These are phyloP conservation scores for Archaeoteleia sp. DNA, from an alignment of 2,888 invertebrate genomes.

Conservation along the genomic window DNA sequence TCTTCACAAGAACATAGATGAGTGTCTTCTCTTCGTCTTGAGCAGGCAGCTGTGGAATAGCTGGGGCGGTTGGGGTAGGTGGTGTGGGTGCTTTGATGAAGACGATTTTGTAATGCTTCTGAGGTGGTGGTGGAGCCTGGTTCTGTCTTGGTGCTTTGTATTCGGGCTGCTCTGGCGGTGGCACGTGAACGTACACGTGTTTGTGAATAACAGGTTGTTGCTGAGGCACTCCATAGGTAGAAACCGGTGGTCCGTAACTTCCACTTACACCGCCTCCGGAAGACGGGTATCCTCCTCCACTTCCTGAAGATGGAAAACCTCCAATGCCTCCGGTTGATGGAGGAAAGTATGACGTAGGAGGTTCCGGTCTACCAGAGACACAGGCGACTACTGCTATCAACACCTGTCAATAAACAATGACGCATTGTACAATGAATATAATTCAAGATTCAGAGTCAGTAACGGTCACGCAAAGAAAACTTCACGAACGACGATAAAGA, in stretches of 20 bases:
- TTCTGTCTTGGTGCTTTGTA: slow-evolving; percentile 80
- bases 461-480: too few species aligned
- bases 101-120: slow-evolving; percentile 90
- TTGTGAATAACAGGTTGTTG: slow-evolving; percentile 88
- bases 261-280: slow-evolving; percentile 43
- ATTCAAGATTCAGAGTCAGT: too few species aligned
- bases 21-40: slow-evolving; percentile 93
- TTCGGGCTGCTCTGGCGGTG: slow-evolving; percentile 88
- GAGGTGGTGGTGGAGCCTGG: slow-evolving; percentile 77
- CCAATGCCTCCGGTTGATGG: slow-evolving; percentile 59
- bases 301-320: slow-evolving; percentile 27
- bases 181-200: slow-evolving; percentile 93
- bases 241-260: slow-evolving; percentile 57
- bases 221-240: slow-evolving; percentile 77
- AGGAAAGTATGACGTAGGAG: slow-evolving; percentile 77
- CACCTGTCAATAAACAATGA: slow-evolving; percentile 47
- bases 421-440: too few species aligned
- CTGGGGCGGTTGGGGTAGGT: slow-evolving; percentile 76
- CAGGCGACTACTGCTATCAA: slow-evolving; percentile 53
- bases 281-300: slow-evolving; percentile 30
- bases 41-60: slow-evolving; percentile 79
- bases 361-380: slow-evolving; percentile 76
- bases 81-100: slow-evolving; percentile 84
- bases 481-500: too few species aligned
- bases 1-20: slow-evolving; percentile 91